A percentile compares a stretch with the other conserved stretches of the same genome.
Evolutionary conservation across 2,113 vertebrate genomes (phyloP).

Genomic region (Ibidorhyncha struthersii): DNA sequence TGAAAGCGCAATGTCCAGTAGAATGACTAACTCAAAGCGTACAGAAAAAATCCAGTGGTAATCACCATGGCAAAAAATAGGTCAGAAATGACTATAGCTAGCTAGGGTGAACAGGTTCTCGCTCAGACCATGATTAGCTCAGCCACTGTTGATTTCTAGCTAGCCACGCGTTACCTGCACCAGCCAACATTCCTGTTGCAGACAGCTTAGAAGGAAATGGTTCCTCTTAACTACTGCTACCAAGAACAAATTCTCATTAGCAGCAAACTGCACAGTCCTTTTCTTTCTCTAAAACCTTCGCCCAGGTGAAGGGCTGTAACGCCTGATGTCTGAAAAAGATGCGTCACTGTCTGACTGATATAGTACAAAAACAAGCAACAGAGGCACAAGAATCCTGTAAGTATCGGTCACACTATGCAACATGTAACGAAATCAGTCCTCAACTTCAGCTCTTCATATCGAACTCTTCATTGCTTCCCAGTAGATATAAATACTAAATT

Average conservation of each 20-base stretch:
- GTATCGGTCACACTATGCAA: not conserved
- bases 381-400: not conserved
- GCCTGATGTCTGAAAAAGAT: not conserved
- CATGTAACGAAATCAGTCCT: not conserved
- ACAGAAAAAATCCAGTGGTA: not conserved
- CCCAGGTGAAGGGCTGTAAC: not conserved
- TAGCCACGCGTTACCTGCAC: accelerated
- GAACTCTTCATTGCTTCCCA: not conserved
- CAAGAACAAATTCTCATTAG: not conserved
- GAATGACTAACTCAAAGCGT: not conserved
- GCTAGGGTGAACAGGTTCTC: not conserved
- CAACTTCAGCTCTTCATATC: not conserved
- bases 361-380: not conserved
- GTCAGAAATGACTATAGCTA: not conserved
- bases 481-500: not conserved
- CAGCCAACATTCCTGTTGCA: not conserved
- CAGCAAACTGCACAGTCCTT: not conserved
- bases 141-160: not conserved
- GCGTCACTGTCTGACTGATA: accelerated
- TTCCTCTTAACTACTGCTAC: not conserved
- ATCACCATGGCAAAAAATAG: not conserved
- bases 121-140: not conserved
- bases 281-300: not conserved
- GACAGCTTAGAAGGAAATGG: not conserved
- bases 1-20: not conserved